Percentiles rank a stretch among this genome's conserved stretches.
Evolutionary conservation across 2,888 invertebrate species (phyloP).

Genomic region (Tipula lateralis): DNA sequence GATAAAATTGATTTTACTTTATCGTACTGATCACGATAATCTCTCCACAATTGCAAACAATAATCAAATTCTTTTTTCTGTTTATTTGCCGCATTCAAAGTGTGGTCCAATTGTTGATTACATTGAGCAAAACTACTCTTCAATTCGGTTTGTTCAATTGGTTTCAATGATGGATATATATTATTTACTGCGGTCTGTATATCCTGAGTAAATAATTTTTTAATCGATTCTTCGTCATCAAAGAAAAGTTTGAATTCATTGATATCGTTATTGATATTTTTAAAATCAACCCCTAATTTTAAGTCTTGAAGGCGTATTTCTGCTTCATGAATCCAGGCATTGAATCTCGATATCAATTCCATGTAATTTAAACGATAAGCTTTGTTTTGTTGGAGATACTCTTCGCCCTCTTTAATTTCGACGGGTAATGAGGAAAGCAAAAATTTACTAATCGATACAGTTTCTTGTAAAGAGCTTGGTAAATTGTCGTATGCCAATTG

Average conservation of each 20-base stretch:
- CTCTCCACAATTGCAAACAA: constrained; percentile 78
- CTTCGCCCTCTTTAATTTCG: constrained; percentile 74
- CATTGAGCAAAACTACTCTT: constrained; percentile 76
- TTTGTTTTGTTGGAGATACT: constrained; percentile 74
- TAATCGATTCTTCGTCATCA: constrained; percentile 69
- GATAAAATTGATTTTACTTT: constrained; percentile 71
- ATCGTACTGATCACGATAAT: constrained; percentile 72
- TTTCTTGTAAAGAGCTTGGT: constrained; percentile 74
- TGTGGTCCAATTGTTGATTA: constrained; percentile 75
- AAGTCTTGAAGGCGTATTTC: constrained; percentile 69
- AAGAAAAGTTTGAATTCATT: constrained; percentile 86
- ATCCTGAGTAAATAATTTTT: constrained; percentile 72
- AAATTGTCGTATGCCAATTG: constrained; percentile 69
- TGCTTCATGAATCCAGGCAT: constrained; percentile 79
- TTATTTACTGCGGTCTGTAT: constrained; percentile 81
- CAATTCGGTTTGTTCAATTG: constrained; percentile 76
- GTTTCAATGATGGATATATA: constrained; percentile 79
- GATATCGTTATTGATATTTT: constrained; percentile 73
- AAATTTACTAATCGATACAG: constrained; percentile 78
- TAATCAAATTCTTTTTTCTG: constrained; percentile 75
- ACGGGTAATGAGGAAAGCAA: constrained; percentile 70
- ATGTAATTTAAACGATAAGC: constrained; percentile 72
- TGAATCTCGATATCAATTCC: constrained; percentile 69
- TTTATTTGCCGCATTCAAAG: constrained; percentile 75
- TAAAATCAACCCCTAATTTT: constrained; percentile 83